Conservation (phyloP, 2,113 vertebrate species). For the Ciconia maguari region DNA sequence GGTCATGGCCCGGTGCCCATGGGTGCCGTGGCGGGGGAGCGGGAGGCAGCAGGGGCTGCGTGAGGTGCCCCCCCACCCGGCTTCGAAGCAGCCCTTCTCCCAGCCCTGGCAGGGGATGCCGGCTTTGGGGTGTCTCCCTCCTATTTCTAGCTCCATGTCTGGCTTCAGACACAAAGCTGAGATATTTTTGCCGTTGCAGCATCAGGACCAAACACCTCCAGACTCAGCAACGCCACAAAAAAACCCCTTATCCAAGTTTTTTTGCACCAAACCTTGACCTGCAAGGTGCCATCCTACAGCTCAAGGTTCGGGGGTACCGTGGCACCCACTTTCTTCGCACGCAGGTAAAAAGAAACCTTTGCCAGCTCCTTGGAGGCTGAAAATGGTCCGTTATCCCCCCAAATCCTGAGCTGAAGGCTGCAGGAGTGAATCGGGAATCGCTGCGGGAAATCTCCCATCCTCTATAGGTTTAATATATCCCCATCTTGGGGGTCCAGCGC, state of each 20-base stretch:
- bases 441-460: background rate
- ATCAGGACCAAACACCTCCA: background rate
- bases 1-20: accelerated
- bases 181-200: background rate
- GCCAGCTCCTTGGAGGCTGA: background rate
- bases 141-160: background rate
- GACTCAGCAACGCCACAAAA: accelerated
- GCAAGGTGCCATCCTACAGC: background rate
- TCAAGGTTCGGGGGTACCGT: background rate
- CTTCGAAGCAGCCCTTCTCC: no score
- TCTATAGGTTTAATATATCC: background rate
- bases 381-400: accelerated
- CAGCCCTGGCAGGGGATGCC: background rate
- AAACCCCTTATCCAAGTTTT: accelerated
- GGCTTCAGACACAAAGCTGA: background rate
- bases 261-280: background rate
- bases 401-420: background rate
- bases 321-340: accelerated
- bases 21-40: accelerated
- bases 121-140: background rate
- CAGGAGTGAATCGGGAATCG: accelerated
- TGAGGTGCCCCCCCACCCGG: background rate
- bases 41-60: background rate
- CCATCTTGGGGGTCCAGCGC: background rate
- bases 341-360: background rate